Conservation (phyloP, 2,113 vertebrate genomes). For the Oxyura jamaicensis region DNA sequence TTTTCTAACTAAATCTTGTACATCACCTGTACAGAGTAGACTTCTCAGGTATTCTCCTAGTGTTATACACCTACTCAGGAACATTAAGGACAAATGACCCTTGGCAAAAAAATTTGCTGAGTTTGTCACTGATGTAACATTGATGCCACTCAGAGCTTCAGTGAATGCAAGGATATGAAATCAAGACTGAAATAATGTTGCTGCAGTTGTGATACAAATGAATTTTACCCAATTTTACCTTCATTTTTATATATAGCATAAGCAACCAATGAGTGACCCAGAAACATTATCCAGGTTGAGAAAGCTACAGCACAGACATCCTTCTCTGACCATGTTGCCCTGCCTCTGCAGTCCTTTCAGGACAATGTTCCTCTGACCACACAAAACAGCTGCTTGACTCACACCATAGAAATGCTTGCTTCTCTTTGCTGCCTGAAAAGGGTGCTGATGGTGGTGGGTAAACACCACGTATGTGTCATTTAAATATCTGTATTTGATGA, state of each 20-base stretch:
- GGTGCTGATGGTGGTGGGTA: neutral
- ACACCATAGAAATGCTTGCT: neutral
- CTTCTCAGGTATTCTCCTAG: neutral
- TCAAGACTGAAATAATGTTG: neutral
- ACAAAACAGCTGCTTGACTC: neutral
- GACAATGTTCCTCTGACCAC: neutral
- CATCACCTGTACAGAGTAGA: neutral
- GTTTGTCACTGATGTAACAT: neutral
- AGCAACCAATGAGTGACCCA: neutral
- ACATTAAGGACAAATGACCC: neutral
- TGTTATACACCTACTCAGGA: neutral
- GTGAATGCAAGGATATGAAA: neutral
- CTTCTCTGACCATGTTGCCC: neutral
- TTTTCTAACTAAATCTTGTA: neutral
- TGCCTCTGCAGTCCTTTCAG: neutral
- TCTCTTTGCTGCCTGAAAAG: neutral
- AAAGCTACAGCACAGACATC: neutral
- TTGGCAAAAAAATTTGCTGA: neutral
- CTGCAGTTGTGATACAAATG: neutral
- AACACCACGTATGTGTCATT: neutral
- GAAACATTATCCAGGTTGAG: neutral
- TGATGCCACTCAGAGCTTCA: neutral
- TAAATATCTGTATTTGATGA: neutral
- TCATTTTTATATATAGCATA: neutral
- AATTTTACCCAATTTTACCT: neutral